Base-by-base conservation (phyloP, 2,113 vertebrate species). In the Ctenodactylus gundi region DNA sequence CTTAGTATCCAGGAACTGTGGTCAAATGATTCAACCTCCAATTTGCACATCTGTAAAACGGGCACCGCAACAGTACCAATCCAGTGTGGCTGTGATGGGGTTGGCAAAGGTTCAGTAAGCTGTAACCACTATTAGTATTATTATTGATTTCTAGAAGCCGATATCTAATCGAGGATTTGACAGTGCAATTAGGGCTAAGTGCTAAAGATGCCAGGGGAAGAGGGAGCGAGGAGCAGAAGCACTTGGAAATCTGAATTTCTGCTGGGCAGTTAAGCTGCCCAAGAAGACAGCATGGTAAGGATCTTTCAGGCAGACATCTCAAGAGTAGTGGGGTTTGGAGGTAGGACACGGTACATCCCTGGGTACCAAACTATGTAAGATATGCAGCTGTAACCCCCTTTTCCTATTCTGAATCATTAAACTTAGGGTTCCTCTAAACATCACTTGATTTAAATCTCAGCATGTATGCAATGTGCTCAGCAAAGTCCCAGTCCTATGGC, bases 91-190 rank as follows among this genome's bases (percentile, higher is more conserved):
- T 68, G 78, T 81, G 60, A 62, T 84, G 51, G 82, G 76, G 41
- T 78, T 92, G 95, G 67, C 65, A 90, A 92, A 31, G 27, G 20
- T n/a, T 95, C 90, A 93, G 91, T 93, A 94, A 96, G 81, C 58
- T 91, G 78, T 80, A 93, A 78, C 34, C 80, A 53, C 57, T 94
- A n/a, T 91, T 86, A 51, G 58, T 93, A 95, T 85, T 95, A 88
- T 77, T 83, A 88, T 82, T 58, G 82, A 92, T 93, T 94, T 95
- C 81, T 75, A 44, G 44, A 85, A 64, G 72, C 95, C 72, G 36
- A 90, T 94, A 95, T 93, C 85, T 93, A 94, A 96, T 93, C 88
- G 92, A 95, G 92, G 62, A 57, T 91, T 88, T 81, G 84, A 88
- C 64, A 55, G 58, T 14, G 18, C 90, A 60, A 81, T 94, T 96